Evolutionary conservation across 2,113 vertebrate species (phyloP), one percentile per base, ranked within the genome.

Genomic region (Dipodomys merriami): DNA sequence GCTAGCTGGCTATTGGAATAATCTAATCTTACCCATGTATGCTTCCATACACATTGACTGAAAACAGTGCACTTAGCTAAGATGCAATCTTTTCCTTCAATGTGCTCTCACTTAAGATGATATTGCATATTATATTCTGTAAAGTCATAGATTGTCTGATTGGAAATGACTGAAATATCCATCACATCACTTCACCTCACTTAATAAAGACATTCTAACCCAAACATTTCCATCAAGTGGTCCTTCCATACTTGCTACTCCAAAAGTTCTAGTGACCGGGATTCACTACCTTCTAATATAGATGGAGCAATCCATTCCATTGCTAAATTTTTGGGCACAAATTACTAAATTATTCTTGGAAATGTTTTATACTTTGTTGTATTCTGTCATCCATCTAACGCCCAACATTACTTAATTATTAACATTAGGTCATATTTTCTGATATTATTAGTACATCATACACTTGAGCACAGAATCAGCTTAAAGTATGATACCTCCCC

Each of bases 121-220:
- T 68, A 29, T 16, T 33, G 27, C 25, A 57, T 73, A 72, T 68
- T 81, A 33, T 86, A 16, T 76, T 68, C 90, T 53, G 46, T 10
- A 62, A 72, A 94, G 80, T 77, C 53, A 86, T 25, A 93, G 20
- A 35, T 60, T 85, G 25, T 60, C n/a, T 12, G 7, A 13, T 20
- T 88, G 60, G n/a, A 68, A 90, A 44, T 29, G 12, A 88, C n/a
- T 60, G 16, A 91, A 94, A 76, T 33, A 19, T 44, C 81, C 22
- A 53, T 30, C 29, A 76, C 44, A 65, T 39, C 76, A 86, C 4
- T 35, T 80, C 22, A 20, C n/a, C 30, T 25, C 49, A 76, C 71
- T 35, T 85, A 27, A 76, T 86, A 68, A 92, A 81, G 93, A 57
- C 44, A 33, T 62, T 88, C 76, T 79, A 95, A 86, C 69, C 49